A percentile compares a stretch with the other conserved stretches of the same genome.
Conservation (phyloP, 2,113 vertebrate species). For the Orthonyx spaldingii region DNA sequence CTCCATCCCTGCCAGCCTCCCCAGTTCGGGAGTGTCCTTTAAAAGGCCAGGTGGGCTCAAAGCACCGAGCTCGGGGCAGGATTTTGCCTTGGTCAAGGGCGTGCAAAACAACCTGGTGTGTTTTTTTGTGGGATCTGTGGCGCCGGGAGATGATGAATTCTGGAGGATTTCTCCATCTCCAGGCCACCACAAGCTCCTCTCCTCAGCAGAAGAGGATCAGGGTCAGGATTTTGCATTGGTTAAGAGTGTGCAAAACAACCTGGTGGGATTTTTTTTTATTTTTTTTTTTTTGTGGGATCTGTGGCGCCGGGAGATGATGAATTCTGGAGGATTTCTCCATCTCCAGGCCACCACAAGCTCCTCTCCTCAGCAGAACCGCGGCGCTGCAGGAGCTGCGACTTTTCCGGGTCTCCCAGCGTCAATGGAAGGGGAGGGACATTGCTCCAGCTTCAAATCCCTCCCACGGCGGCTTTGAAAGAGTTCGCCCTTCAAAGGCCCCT, state of each 20-base stretch:
- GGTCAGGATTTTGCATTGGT: not conserved
- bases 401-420: fast-evolving
- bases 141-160: not conserved
- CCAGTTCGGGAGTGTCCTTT: fast-evolving
- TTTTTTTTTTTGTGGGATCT: not conserved
- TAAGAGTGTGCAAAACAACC: not conserved
- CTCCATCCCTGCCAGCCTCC: fast-evolving
- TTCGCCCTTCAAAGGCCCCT: not conserved
- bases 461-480: not conserved
- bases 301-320: not conserved
- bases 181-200: too few relatives aligned
- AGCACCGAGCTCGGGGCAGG: not conserved
- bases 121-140: not conserved
- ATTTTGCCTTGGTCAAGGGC: not conserved
- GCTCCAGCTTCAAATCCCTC: not conserved
- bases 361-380: fast-evolving
- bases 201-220: not conserved
- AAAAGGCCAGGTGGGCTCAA: fast-evolving
- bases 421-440: not conserved
- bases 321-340: not conserved
- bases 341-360: not conserved
- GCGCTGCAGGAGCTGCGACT: not conserved
- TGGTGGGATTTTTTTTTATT: fast-evolving
- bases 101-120: not conserved
- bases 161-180: not conserved